Evolutionary conservation across 2,797 vertebrate species (phyloP).

Genomic region (Australoheros facetus): DNA sequence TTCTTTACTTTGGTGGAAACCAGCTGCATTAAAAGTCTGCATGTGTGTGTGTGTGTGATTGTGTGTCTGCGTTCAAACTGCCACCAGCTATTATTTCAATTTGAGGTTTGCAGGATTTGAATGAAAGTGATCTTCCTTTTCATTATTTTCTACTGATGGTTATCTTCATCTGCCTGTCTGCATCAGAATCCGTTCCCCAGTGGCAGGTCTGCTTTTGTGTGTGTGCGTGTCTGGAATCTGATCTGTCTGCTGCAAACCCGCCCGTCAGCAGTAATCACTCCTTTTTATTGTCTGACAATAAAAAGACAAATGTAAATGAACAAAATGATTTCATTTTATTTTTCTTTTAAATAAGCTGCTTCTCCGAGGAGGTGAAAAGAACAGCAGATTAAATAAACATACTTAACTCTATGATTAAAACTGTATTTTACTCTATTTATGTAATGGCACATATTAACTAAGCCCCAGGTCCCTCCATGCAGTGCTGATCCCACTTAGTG

Average conservation of each 20-base stretch:
- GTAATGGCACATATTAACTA: neutral
- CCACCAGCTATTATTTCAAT: conserved; percentile 77
- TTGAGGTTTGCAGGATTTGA: conserved; percentile 62
- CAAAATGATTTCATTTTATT: neutral
- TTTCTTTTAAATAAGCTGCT: neutral
- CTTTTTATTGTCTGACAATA: conserved; percentile 14
- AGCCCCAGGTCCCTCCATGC: neutral
- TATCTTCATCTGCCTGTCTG: conserved; percentile 69
- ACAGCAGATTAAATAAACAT: neutral
- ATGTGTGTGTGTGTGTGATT: neutral
- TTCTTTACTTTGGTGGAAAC: neutral
- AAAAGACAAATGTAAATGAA: neutral
- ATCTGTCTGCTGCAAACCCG: conserved; percentile 5
- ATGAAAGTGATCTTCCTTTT: conserved; percentile 76
- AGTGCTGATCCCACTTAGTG: neutral
- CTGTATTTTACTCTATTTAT: neutral
- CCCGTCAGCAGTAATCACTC: conserved; percentile 30
- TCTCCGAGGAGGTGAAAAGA: neutral
- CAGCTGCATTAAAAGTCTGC: conserved; percentile 14
- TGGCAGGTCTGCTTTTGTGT: conserved; percentile 20
- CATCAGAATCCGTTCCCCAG: conserved; percentile 49
- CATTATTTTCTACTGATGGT: conserved; percentile 72
- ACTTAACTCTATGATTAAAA: neutral
- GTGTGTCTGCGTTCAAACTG: conserved; percentile 35
- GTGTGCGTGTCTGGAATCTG: conserved; percentile 4